Base-by-base conservation (phyloP, 2,797 vertebrate genomes). In the Lagocephalus sceleratus region DNA sequence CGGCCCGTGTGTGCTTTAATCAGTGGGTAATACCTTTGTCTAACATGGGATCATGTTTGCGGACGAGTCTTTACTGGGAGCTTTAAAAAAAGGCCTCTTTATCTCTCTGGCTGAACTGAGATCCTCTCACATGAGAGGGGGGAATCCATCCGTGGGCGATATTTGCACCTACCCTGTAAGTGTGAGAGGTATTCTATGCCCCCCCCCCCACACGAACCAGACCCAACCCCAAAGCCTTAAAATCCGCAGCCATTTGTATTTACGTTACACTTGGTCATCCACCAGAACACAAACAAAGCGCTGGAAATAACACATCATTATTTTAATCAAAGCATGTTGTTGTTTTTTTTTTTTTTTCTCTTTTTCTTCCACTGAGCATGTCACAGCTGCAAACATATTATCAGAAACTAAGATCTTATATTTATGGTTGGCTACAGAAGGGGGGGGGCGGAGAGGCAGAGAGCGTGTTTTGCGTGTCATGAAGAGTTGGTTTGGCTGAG, bases 401-500 rank as follows among this genome's bases (percentile, higher is more conserved):
- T 80, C 77, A 76, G 42, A 78, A 79, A 57, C 60, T 23, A 15
- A 52, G 54, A 52, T 69, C 57, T 54, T 57, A 47, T 77, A 64
- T 73, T 79, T 71, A 76, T 71, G 56, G 71, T 66, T 64, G 65
- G 55, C 63, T 66, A 23, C 0, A 60, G 62, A 41, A 57, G 61
- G 55, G 45, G 23, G 51, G 49, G 57, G 51, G 19, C 52, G 41
- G 20, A 52, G 42, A 22, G 68, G 51, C 41, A 29, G 52, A 41
- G 47, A 22, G 52, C 38, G 47, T 45, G 42, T 45, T 21, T 25
- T 32, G 47, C 17, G 16, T 57, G 68, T 75, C 57, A 60, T 73
- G 72, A 76, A 78, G 81, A 79, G 70, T 75, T 72, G 74, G 71
- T 59, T 78, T 94, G 94, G 94, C 93, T 63, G 78, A 51, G 51